Evolutionary conservation across 1,140 invertebrate genomes (phyloP), one percentile per base, ranked within the genome.

Genomic region (Drosophila persimilis): DNA sequence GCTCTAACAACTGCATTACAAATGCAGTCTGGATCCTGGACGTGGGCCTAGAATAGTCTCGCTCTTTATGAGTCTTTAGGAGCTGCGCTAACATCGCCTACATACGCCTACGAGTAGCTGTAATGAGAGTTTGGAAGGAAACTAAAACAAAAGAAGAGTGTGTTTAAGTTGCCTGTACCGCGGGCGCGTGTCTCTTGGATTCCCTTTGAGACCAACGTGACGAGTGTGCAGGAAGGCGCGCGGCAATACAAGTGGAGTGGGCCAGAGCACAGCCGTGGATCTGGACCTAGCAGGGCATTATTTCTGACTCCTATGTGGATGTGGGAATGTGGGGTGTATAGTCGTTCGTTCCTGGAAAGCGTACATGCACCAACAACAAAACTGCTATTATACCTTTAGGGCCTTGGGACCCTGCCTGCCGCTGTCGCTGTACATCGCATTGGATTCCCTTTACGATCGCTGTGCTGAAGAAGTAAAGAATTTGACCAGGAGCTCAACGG

Each of bases 131-230:
- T 66, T 65, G 31, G 17, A 63, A 71, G 9, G 54, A 48, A 50
- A 22, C 73, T 64, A 65, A 63, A 77, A 52, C 44, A 65, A 57
- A 74, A 50, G 60, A 56, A 43, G n/a, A 56, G 61, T 75, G 41
- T 43, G 53, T 52, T 62, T 57, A 39, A 29, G 52, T 48, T 47
- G 77, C 66, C 45, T 59, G 56, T 26, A 69, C 63, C 73, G 73
- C 72, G 81, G 77, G 81, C 81, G 81, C 74, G 76, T 89, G 77
- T 80, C 88, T 90, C 86, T 70, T 90, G 65, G 86, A 90, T 90
- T 90, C 86, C 86, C 86, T 90, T 90, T 73, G 86, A 88, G 88
- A 90, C 71, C 47, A 74, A 74, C 70, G 48, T 60, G 55, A 50
- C 56, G 67, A 70, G 26, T 35, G 39, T 31, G 51, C 45, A 47